phyloP scores from a whole-genome alignment of 2,888 invertebrate genomes.

The Strigamia transsilvanica region DNA sequence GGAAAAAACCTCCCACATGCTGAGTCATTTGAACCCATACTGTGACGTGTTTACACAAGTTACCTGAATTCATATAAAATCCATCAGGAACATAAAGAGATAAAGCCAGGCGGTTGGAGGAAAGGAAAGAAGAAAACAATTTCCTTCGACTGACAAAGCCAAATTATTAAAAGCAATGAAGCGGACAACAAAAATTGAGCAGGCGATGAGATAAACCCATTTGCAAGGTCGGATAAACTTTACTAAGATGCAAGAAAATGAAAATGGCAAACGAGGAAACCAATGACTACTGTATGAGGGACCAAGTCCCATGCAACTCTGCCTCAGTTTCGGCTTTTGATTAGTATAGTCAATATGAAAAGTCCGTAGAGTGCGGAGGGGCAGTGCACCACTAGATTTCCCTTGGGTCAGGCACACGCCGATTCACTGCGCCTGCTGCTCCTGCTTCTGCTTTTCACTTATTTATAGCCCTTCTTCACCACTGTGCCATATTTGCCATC shows the following conservation, averaged over 20 bases:
- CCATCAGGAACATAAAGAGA: slow-evolving; percentile 32
- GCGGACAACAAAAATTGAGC: slow-evolving; percentile 20
- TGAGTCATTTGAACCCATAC: slow-evolving; percentile 1
- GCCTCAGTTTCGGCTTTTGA: slow-evolving; percentile 20
- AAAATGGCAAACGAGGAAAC: slow-evolving; percentile 20
- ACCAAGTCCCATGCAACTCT: slow-evolving; percentile 3
- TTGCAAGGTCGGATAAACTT: slow-evolving; percentile 20
- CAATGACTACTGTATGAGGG: slow-evolving; percentile 14
- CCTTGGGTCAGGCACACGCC: slow-evolving; percentile 20
- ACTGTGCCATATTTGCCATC: slow-evolving; percentile 20
- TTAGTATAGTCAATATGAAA: slow-evolving; percentile 14
- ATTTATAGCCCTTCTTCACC: slow-evolving; percentile 20
- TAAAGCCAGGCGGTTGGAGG: slow-evolving; percentile 4
- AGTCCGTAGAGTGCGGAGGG: slow-evolving; percentile 20
- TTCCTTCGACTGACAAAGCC: slow-evolving; percentile 15
- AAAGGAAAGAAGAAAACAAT: slow-evolving; percentile 19
- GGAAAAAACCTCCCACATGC: neutral
- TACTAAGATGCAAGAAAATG: slow-evolving; percentile 20
- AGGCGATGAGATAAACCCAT: slow-evolving; percentile 6
- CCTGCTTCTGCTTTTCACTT: slow-evolving; percentile 8
- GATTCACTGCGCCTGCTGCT: slow-evolving; percentile 17
- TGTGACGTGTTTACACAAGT: slow-evolving; percentile 3
- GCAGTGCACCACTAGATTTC: slow-evolving; percentile 12
- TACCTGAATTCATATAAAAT: slow-evolving; percentile 9
- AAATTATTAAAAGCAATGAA: slow-evolving; percentile 20